Percentiles rank a stretch among this genome's conserved stretches.
phyloP scores from a whole-genome alignment of 2,113 vertebrate species.

The Thalassoma bifasciatum region DNA sequence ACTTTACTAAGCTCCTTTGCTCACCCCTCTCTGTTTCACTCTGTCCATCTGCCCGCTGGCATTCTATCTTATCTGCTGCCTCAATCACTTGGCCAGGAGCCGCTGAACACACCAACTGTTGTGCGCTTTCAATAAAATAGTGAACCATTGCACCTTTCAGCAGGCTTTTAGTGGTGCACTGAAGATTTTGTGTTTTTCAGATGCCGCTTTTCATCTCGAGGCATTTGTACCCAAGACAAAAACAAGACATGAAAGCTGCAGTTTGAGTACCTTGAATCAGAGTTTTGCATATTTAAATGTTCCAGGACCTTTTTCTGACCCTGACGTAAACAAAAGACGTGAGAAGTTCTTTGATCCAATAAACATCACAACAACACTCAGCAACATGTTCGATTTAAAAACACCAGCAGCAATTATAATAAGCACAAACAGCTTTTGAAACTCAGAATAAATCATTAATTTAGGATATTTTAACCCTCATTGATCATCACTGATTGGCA shows the following conservation, averaged over 20 bases:
- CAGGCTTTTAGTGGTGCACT: conserved; percentile 19
- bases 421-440: background rate
- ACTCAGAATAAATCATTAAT: background rate
- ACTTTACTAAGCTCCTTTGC: conserved; percentile 64
- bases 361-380: conserved; percentile 33
- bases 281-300: conserved; percentile 27
- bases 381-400: conserved; percentile 36
- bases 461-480: background rate
- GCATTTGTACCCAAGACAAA: conserved; percentile 29
- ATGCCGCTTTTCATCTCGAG: conserved; percentile 27
- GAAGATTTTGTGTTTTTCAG: conserved; percentile 22
- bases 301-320: conserved; percentile 18
- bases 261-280: conserved; percentile 28
- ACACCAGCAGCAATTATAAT: conserved; percentile 27
- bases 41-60: conserved; percentile 75
- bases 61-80: conserved; percentile 72
- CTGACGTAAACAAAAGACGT: background rate
- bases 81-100: conserved; percentile 74
- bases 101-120: conserved; percentile 73
- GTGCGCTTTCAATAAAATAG: conserved; percentile 58
- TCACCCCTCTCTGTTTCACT: conserved; percentile 69
- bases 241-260: conserved; percentile 30
- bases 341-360: conserved; percentile 20
- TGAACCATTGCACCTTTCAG: conserved; percentile 56
- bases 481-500: no score